Conservation (phyloP, 2,113 vertebrate genomes). For the Hemiscyllium ocellatum region DNA sequence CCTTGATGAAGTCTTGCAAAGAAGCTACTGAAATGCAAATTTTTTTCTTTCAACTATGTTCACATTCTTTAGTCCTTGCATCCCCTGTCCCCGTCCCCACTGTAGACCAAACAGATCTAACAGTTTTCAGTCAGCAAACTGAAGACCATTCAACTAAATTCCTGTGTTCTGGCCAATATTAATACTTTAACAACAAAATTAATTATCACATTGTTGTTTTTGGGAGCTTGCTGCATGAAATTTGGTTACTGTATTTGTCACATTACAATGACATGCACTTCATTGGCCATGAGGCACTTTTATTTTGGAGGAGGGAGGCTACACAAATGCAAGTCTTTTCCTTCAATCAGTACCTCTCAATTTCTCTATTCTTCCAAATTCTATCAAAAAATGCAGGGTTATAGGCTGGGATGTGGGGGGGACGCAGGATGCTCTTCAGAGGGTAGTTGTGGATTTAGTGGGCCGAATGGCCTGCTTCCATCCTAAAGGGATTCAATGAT, state of each 20-base stretch:
- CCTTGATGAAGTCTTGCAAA: neutral
- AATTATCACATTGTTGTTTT: neutral
- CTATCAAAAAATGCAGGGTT: too few species aligned
- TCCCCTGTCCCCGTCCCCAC: neutral
- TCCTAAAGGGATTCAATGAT: too few species aligned
- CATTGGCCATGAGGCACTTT: neutral
- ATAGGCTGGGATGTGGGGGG: too few species aligned
- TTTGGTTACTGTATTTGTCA: neutral
- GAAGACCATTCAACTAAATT: neutral
- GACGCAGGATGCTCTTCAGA: too few species aligned
- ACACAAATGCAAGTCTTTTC: neutral
- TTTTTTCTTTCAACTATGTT: neutral
- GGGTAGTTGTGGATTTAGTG: too few species aligned
- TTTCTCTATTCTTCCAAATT: neutral
- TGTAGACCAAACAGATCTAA: neutral
- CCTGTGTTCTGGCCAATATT: neutral
- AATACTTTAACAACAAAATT: neutral
- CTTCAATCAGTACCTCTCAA: neutral
- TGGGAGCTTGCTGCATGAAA: neutral
- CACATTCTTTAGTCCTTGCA: neutral
- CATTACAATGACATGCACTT: neutral
- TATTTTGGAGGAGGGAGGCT: neutral
- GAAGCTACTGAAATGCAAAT: neutral
- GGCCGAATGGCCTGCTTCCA: too few species aligned
- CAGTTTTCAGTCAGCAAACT: neutral